Conservation (phyloP, 37 sponge, comb jelly and placozoan species). For the Haliclona indistincta region DNA sequence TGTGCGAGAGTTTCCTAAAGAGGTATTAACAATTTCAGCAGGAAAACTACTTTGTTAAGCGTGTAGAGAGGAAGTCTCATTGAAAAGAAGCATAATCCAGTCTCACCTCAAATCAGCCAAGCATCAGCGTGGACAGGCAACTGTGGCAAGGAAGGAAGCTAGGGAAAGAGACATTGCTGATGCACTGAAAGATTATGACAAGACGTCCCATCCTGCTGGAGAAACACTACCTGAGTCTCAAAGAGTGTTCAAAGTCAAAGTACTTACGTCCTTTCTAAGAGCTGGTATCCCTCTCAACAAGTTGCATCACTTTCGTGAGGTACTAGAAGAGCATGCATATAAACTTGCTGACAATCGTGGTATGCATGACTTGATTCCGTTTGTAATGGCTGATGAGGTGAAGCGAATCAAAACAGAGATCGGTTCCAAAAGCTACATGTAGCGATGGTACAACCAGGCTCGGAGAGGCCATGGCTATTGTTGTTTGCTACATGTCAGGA, state of each 20-base stretch:
- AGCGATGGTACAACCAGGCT: conserved; percentile 11
- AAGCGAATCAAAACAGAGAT: conserved; percentile 1
- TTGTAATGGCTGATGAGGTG: conserved; percentile 13
- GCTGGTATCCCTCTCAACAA: conserved; percentile 39
- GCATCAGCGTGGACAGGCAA: conserved; percentile 17
- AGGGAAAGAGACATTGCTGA: conserved; percentile 28
- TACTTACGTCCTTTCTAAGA: conserved; percentile 19
- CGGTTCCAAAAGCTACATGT: conserved; percentile 10
- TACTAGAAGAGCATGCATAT: conserved; percentile 28
- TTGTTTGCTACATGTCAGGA: neutral
- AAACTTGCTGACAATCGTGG: neutral
- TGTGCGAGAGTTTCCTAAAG: conserved; percentile 18
- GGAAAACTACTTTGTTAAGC: conserved; percentile 18
- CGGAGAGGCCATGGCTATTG: conserved; percentile 9
- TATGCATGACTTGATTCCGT: conserved; percentile 18
- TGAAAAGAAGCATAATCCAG: conserved; percentile 12
- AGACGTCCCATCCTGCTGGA: conserved; percentile 22
- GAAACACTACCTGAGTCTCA: conserved; percentile 26
- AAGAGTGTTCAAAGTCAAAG: conserved; percentile 35
- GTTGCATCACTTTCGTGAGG: conserved; percentile 3
- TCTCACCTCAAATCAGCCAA: conserved; percentile 20
- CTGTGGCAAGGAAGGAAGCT: neutral
- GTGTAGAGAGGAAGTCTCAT: conserved; percentile 30
- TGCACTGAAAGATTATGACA: conserved; percentile 16
- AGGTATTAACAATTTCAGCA: conserved; percentile 12